A percentile compares a stretch with the other conserved stretches of the same genome.
Evolutionary conservation across 2,113 vertebrate genomes (phyloP).

Genomic region (Cinclus mexicanus): DNA sequence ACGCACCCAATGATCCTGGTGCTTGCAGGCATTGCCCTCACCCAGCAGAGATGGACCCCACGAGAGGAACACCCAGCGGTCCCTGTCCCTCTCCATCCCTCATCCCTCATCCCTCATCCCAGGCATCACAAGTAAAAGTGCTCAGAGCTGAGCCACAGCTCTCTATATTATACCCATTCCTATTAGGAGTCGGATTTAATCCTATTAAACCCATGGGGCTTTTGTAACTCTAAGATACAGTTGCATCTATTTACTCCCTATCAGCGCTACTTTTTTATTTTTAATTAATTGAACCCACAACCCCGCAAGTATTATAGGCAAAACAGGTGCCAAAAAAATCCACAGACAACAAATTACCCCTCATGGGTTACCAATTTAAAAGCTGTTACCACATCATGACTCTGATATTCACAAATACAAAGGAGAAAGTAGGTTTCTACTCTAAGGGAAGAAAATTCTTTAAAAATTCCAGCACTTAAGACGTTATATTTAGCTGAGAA

Average conservation of each 20-base stretch:
- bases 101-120: fast-evolving
- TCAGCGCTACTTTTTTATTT: neutral
- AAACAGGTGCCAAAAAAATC: neutral
- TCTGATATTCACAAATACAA: neutral
- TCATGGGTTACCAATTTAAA: neutral
- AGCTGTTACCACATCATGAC: neutral
- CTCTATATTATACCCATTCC: no score
- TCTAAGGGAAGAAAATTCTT: neutral
- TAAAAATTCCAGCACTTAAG: neutral
- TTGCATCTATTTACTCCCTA: neutral
- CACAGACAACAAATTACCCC: neutral
- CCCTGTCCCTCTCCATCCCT: neutral
- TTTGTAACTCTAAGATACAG: neutral
- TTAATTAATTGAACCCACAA: neutral
- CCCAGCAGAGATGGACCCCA: neutral
- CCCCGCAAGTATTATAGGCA: neutral
- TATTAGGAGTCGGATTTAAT: neutral
- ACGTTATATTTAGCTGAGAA: neutral
- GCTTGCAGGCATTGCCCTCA: neutral
- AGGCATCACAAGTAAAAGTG: fast-evolving
- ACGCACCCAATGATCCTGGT: fast-evolving
- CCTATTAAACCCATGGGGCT: neutral
- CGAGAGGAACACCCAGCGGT: fast-evolving
- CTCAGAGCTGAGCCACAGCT: neutral
- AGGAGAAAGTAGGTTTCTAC: neutral